Evolutionary conservation across 1,140 invertebrate species (phyloP).

Genomic region (Adoxophyes honmai): DNA sequence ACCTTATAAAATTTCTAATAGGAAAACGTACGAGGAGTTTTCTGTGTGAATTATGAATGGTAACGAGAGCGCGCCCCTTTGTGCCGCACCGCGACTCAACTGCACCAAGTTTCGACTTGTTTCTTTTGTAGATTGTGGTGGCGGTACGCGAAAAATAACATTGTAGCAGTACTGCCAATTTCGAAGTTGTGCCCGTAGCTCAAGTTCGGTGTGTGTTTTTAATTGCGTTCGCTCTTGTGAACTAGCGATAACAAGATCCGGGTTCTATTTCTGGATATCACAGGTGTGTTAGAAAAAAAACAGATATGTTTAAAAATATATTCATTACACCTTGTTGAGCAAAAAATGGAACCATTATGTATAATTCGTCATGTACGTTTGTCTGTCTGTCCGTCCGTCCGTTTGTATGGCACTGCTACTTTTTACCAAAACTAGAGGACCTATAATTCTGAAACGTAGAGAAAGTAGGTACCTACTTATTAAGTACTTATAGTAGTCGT

Average conservation of each 20-base stretch:
- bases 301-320: no score
- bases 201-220: neutral
- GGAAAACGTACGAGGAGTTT: conserved; percentile 71
- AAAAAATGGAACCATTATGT: no score
- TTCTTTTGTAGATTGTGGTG: conserved; percentile 63
- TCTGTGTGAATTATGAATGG: conserved; percentile 71
- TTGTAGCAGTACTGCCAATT: conserved; percentile 22
- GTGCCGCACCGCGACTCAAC: conserved; percentile 43
- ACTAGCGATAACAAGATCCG: conserved; percentile 17
- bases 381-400: no score
- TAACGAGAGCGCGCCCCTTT: conserved; percentile 61
- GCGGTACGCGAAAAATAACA: conserved; percentile 57
- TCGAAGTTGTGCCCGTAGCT: neutral
- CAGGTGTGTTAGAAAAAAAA: conserved; percentile 22
- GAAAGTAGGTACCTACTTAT: no score
- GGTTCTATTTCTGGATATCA: conserved; percentile 25
- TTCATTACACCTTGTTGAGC: no score
- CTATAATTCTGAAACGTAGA: no score
- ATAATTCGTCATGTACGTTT: no score
- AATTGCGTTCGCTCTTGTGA: conserved; percentile 1
- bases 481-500: no score
- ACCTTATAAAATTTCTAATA: conserved; percentile 75
- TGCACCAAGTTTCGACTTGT: conserved; percentile 52
- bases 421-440: no score
- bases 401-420: no score